A percentile compares a stretch with the other conserved stretches of the same genome.
Evolutionary conservation across 2,113 vertebrate species (phyloP).

Genomic region (Phalacrocorax brasilianus): DNA sequence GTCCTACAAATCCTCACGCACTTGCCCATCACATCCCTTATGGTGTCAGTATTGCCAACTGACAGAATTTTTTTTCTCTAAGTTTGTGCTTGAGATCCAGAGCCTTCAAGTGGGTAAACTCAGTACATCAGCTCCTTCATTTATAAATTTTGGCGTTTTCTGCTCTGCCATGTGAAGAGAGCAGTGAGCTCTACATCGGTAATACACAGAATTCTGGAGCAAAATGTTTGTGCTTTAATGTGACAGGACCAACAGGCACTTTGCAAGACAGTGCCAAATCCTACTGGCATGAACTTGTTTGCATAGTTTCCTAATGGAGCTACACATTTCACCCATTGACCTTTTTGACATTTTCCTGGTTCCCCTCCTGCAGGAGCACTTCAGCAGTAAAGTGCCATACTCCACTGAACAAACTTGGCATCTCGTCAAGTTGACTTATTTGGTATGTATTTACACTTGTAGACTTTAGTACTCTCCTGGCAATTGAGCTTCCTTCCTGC

Average conservation of each 20-base stretch:
- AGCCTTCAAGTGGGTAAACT: not conserved
- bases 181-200: not conserved
- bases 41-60: not conserved
- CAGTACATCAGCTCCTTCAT: not conserved
- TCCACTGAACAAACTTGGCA: slow-evolving; percentile 57
- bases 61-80: not conserved
- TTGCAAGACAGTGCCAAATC: not conserved
- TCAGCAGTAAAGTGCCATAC: slow-evolving; percentile 51
- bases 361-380: slow-evolving; percentile 53
- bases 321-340: slow-evolving; percentile 48
- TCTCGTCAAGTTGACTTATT: slow-evolving; percentile 61
- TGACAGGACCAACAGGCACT: not conserved
- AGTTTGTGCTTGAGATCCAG: not conserved
- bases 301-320: slow-evolving; percentile 3
- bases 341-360: slow-evolving; percentile 50
- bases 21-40: not conserved
- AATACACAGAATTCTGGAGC: not conserved
- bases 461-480: slow-evolving; percentile 65
- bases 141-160: not conserved
- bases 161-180: not conserved
- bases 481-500: slow-evolving; percentile 67
- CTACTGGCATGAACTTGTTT: not conserved
- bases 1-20: not conserved
- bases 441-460: slow-evolving; percentile 66
- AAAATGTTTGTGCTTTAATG: not conserved